Evolutionary conservation across 2,888 invertebrate genomes (phyloP), one percentile per base, ranked within the genome.

Genomic region (Drosophila kuntzei): DNA sequence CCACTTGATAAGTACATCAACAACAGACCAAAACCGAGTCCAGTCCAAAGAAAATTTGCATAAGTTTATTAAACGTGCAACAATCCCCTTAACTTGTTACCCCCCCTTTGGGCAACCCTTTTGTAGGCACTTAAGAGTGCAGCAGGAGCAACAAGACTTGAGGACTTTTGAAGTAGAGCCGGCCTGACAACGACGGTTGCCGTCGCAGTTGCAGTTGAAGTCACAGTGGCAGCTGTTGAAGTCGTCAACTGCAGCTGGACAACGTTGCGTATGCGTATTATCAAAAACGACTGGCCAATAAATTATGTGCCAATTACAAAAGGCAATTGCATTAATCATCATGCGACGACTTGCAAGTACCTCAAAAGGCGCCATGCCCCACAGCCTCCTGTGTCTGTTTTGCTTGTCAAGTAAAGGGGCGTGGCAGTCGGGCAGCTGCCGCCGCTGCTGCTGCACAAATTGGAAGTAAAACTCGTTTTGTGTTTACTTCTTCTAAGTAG

Each of bases 321-420:
- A 81, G 83, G 63, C 86, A 80, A 87, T 87, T 87, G 86, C 86
- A 86, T 87, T 87, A 87, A 87, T 87, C 86, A 86, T 83, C 86
- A 86, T 83, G 74, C 68, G 62, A 70, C 60, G 69, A 70, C 74
- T 79, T 80, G 68, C 68, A 64, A 75, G 68, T 60, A 39, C 44
- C 60, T 69, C 55, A 39, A 57, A 66, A 71, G 61, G 67, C 62
- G 69, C 69, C 63, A 62, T 18, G 54, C 49, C 53, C 49, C 53
- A 49, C 37, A 47, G 39, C 37, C 32, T 16, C 50, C 8, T 20
- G 60, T 50, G 53, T 29, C 18, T 59, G 55, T 57, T 58, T 61
- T 60, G 72, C 69, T 72, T 84, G 86, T 86, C 80, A 86, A 86
- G 85, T n/a, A 86, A 86, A 76, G 55, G 79, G 85, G 85, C 85